phyloP scores from a whole-genome alignment of 2,888 invertebrate species.

The Gibbula magus region DNA sequence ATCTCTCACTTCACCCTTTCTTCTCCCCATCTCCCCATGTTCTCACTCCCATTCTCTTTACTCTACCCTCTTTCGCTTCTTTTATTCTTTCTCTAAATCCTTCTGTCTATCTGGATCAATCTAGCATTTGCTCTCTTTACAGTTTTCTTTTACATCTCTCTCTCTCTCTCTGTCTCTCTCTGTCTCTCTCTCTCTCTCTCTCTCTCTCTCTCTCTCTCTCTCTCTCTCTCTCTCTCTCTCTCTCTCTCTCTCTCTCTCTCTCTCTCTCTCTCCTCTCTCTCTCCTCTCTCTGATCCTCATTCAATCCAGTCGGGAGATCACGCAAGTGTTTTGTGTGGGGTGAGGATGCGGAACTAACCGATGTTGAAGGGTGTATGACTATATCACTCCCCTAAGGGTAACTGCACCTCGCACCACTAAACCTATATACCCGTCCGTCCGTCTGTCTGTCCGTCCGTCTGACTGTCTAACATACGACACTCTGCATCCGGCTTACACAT shows the following conservation, averaged over 20 bases:
- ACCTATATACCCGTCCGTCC: neutral
- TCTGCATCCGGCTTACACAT: too few species aligned
- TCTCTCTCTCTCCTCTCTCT: neutral
- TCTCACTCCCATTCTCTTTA: too few species aligned
- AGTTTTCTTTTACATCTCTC: neutral
- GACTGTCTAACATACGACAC: too few species aligned
- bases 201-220: neutral
- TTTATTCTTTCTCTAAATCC: too few species aligned
- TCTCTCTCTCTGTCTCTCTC: constrained; percentile 2
- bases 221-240: neutral
- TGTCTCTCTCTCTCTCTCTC: neutral
- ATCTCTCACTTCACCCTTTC: too few species aligned
- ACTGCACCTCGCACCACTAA: neutral
- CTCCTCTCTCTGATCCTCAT: neutral
- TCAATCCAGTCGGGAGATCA: neutral
- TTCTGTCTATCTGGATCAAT: constrained; percentile 3
- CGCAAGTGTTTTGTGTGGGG: neutral
- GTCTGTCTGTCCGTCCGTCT: neutral
- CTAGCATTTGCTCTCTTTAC: neutral
- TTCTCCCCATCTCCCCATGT: too few species aligned
- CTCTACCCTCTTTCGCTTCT: too few species aligned
- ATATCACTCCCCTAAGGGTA: neutral
- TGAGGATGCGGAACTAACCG: neutral
- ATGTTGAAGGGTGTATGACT: neutral
- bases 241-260: constrained; percentile 17